These are phyloP conservation scores for Symphodus melops DNA, from an alignment of 2,113 vertebrate species.

Conservation along the genomic window DNA sequence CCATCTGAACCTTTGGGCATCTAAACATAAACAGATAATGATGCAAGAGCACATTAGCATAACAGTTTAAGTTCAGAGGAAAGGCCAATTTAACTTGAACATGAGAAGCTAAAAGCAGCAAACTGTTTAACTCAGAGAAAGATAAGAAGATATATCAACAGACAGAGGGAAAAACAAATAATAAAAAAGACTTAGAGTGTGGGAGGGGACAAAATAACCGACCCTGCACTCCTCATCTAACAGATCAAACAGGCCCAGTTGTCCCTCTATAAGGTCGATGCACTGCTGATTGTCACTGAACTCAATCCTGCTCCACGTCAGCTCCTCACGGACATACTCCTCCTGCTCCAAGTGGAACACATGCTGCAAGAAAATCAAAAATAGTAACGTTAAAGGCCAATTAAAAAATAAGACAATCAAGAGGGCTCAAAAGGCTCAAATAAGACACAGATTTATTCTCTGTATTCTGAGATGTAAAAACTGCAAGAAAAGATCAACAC, in stretches of 20 bases:
- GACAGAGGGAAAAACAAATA: neutral
- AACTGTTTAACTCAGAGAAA: neutral
- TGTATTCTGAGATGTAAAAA: neutral
- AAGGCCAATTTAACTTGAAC: no score
- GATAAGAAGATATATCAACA: neutral
- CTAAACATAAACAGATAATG: constrained; percentile 56
- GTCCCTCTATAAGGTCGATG: constrained; percentile 83
- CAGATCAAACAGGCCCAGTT: constrained; percentile 84
- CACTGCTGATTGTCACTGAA: constrained; percentile 86
- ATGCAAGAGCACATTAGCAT: neutral
- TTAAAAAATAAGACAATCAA: neutral
- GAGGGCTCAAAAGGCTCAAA: neutral
- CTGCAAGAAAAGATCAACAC: neutral
- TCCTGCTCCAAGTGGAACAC: constrained; percentile 88
- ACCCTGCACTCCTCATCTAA: constrained; percentile 87
- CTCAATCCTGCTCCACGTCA: constrained; percentile 84
- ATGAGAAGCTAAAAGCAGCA: no score
- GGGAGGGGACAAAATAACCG: constrained; percentile 6
- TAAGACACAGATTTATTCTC: no score
- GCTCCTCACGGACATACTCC: constrained; percentile 84
- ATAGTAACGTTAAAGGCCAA: neutral
- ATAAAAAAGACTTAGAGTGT: neutral
- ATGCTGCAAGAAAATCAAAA: constrained; percentile 71
- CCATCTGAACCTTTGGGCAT: constrained; percentile 86
- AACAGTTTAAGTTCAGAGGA: no score